Base-by-base conservation (phyloP, 2,888 invertebrate species). In the Drosophila emarginata region DNA sequence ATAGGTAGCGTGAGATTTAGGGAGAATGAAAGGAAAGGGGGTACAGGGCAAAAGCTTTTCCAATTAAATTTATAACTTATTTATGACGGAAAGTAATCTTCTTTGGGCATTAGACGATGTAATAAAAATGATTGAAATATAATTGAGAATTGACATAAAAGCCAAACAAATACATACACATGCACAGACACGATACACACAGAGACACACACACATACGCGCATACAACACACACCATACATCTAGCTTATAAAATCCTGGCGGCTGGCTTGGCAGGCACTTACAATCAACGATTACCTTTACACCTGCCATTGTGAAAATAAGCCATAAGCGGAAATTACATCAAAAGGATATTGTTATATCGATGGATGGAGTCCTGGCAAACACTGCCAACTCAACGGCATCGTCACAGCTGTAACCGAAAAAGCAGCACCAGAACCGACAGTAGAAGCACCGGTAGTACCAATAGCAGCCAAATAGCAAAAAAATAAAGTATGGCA, bases 121-220 rank as follows among this genome's bases (percentile, higher is more conserved):
- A 87, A 85, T 86, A 86, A 87, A 86, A 87, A 81, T 86, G 86
- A 86, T 86, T 86, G 86, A 86, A 87, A 86, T 87, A 86, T 86
- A 86, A 86, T 86, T 87, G 86, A 85, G 81, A 86, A 87, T 85
- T 81, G 86, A 79, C 82, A 86, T 80, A 86, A 84, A 82, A 85
- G 78, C 77, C 74, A 76, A 80, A 72, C 71, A 82, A 76, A 76
- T 67, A 78, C 67, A 64, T 68, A 70, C 52, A 53, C 28, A 63
- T 28, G 36, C 32, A 14, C 12, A 36, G 37, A 14, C 21, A 52
- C 40, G n/a, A 54, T n/a, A 63, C 9, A 51, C 3, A 18, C 32
- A 61, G 14, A 40, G 11, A 58, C 36, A 57, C 45, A 63, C 40
- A 56, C 52, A 36, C 51, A 32, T 4, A 61, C 23, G 53, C 23